These are phyloP conservation scores for Montifringilla adamsi DNA, from an alignment of 2,113 vertebrate genomes.

Conservation along the genomic window DNA sequence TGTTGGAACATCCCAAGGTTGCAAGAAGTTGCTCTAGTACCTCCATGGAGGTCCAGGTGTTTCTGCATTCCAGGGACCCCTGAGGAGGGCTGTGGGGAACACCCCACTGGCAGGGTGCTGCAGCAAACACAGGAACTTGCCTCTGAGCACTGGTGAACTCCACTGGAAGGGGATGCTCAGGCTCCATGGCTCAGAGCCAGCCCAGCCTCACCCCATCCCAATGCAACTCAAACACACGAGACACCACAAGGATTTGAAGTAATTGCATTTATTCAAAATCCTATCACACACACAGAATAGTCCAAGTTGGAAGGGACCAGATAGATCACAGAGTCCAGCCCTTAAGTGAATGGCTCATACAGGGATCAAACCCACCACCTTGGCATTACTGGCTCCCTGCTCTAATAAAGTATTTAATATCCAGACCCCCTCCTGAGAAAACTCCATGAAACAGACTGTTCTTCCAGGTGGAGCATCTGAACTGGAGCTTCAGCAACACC, in stretches of 20 bases:
- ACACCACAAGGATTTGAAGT: background rate
- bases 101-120: fast-evolving
- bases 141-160: background rate
- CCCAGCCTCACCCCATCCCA: no score
- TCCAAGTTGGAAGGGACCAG: background rate
- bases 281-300: background rate
- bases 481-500: fast-evolving
- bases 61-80: background rate
- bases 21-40: no score
- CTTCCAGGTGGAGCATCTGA: fast-evolving
- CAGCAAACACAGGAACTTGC: background rate
- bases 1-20: background rate
- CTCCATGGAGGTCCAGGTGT: background rate
- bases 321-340: background rate
- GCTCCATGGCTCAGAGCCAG: background rate
- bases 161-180: background rate
- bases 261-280: background rate
- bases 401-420: background rate
- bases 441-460: fast-evolving
- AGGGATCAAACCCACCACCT: background rate
- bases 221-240: background rate
- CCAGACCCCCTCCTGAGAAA: no score
- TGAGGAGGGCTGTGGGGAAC: fast-evolving
- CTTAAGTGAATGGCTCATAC: background rate
- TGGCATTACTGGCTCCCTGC: background rate